Conservation (phyloP, 1,140 invertebrate genomes). For the Belonocnema kinseyi region DNA sequence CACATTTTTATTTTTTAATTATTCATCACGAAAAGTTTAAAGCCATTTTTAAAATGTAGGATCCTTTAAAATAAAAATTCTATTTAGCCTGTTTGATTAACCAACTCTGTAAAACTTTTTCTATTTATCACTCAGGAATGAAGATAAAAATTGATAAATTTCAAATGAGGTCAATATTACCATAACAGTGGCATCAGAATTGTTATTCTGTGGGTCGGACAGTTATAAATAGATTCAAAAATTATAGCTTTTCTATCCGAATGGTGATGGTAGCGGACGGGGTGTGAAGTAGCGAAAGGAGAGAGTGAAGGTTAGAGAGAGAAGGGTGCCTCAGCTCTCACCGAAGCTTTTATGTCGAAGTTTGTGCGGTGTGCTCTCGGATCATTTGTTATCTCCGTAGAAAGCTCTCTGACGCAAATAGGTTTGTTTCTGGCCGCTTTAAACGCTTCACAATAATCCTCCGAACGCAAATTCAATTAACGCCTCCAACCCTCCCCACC, state of each 20-base stretch:
- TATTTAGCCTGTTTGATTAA: neutral
- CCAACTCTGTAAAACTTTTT: neutral
- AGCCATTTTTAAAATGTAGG: too few relatives aligned
- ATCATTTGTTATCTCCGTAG: constrained; percentile 66
- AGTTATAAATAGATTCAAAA: constrained; percentile 66
- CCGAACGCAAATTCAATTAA: constrained; percentile 65
- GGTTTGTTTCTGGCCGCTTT: constrained; percentile 66
- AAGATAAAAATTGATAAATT: constrained; percentile 18
- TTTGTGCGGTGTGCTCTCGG: constrained; percentile 58
- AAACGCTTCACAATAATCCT: constrained; percentile 64
- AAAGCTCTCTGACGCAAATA: constrained; percentile 66
- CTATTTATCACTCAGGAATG: neutral
- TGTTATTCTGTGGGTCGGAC: constrained; percentile 50
- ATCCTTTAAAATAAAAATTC: too few relatives aligned
- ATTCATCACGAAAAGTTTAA: too few relatives aligned
- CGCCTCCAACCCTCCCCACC: constrained; percentile 47
- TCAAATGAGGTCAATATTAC: constrained; percentile 28
- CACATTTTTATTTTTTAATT: too few relatives aligned
- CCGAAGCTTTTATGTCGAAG: constrained; percentile 64
- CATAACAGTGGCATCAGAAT: constrained; percentile 20
- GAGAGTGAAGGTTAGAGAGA: constrained; percentile 45
- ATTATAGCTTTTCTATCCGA: constrained; percentile 64
- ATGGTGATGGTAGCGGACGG: constrained; percentile 41
- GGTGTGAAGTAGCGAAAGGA: constrained; percentile 34
- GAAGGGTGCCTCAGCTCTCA: constrained; percentile 44